Percentiles rank a stretch among this genome's conserved stretches.
Conservation (phyloP, 2,113 vertebrate genomes). For the Peromyscus leucopus region DNA sequence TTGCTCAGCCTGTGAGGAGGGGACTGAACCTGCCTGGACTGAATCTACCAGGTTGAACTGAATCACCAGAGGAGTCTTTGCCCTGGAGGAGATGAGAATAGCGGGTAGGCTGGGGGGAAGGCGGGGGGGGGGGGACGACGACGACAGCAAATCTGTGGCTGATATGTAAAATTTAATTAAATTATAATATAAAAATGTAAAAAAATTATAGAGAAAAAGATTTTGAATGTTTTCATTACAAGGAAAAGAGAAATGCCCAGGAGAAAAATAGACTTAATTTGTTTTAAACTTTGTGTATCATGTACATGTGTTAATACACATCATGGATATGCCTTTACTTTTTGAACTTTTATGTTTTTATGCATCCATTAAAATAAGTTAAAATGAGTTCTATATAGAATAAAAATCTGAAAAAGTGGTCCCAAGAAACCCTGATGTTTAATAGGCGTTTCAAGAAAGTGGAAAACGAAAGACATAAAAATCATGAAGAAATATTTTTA, state of each 20-base stretch:
- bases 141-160: too few relatives aligned
- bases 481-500: conserved; percentile 21
- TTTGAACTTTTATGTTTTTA: not conserved
- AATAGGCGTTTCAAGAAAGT: not conserved
- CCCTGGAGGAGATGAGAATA: too few relatives aligned
- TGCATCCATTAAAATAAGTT: not conserved
- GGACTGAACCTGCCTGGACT: too few relatives aligned
- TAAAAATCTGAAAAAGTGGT: not conserved
- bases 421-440: not conserved
- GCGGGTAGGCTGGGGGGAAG: too few relatives aligned
- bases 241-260: not conserved
- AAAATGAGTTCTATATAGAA: not conserved
- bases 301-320: not conserved
- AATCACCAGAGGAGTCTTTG: too few relatives aligned
- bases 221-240: not conserved
- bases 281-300: not conserved
- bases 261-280: not conserved
- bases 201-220: too few relatives aligned
- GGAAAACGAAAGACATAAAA: not conserved
- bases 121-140: too few relatives aligned
- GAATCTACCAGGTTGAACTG: too few relatives aligned
- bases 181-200: too few relatives aligned
- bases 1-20: too few relatives aligned
- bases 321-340: not conserved
- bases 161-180: too few relatives aligned